These are phyloP conservation scores for Prionchulus punctatus DNA, from an alignment of 2,888 invertebrate genomes.

Conservation along the genomic window DNA sequence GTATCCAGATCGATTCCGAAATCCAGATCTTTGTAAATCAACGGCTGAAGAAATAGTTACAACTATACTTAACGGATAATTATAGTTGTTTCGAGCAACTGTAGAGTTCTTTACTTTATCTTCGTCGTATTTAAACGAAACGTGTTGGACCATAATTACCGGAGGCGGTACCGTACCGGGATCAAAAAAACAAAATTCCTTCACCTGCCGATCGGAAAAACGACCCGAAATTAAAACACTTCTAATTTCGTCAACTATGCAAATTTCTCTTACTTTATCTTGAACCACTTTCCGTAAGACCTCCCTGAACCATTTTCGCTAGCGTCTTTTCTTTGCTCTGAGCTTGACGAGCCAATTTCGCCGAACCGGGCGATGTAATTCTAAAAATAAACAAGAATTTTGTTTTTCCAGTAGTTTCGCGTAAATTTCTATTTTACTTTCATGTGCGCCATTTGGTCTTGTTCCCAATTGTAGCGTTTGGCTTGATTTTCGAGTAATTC, in stretches of 20 bases:
- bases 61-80: slow-evolving; percentile 1
- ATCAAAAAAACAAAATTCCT: slow-evolving; percentile 84
- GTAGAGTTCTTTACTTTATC: slow-evolving; percentile 39
- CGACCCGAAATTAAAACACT: neutral
- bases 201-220: slow-evolving; percentile 36
- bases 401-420: neutral
- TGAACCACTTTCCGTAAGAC: slow-evolving; percentile 72
- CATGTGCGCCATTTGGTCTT: slow-evolving; percentile 97
- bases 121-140: slow-evolving; percentile 81
- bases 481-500: slow-evolving; percentile 93
- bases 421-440: slow-evolving; percentile 46
- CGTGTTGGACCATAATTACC: slow-evolving; percentile 98
- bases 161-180: slow-evolving; percentile 95
- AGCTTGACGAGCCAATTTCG: slow-evolving; percentile 91
- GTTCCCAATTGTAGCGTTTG: slow-evolving; percentile 99
- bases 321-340: slow-evolving; percentile 98
- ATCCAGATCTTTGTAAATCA: slow-evolving; percentile 90
- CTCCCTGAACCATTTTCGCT: slow-evolving; percentile 96
- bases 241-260: neutral
- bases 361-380: slow-evolving; percentile 96
- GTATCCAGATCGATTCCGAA: slow-evolving; percentile 98
- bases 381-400: slow-evolving; percentile 35
- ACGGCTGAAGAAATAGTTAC: slow-evolving; percentile 42
- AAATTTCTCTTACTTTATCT: slow-evolving; percentile 49
- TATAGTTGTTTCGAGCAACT: neutral